Evolutionary conservation across 2,888 invertebrate genomes (phyloP), one percentile per base, ranked within the genome.

Genomic region (Ectobius pallidus): DNA sequence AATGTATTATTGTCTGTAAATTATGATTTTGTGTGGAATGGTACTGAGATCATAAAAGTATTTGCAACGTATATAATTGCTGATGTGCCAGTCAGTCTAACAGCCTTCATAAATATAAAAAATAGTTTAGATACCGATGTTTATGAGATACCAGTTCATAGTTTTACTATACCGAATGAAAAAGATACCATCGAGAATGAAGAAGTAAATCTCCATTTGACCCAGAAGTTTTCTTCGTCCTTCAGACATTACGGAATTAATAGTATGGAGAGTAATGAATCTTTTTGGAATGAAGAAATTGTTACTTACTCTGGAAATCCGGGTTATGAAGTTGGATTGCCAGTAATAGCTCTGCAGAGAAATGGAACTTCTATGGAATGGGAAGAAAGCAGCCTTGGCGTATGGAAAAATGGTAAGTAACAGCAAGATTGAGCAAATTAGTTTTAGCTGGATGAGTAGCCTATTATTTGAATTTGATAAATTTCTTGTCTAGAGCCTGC

Each of bases 1-100:
- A 75, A 76, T 68, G 76, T 74, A 14, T 39, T 76, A 9, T 32
- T 75, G n/a, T 69, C 72, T 22, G 52, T 74, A 9, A 30, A 34
- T 9, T 71, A 74, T 49, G 67, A 65, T 16, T 71, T 76, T 70
- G 18, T 44, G 3, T 76, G 75, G 75, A 63, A 67, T 25, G 74
- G 69, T 18, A 61, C 68, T 34, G 58, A 73, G 14, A 46, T 76
- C 16, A 16, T 62, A 1, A 52, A 44, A 34, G 25, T 74, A 18
- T 65, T 58, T 25, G 68, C 63, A 16, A 62, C 49, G n/a, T 72
- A 74, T 71, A 9, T 70, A 11, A 55, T 76, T 30, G 70, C 74
- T 44, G 71, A 75, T 63, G 30, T 76, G 3, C 74, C 74, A 18
- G 25, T 74, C 4, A 69, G 69, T 39, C 62, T 14, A 3, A 7